phyloP scores from a whole-genome alignment of 2,888 invertebrate genomes.

The Ypsolopha scabrella region DNA sequence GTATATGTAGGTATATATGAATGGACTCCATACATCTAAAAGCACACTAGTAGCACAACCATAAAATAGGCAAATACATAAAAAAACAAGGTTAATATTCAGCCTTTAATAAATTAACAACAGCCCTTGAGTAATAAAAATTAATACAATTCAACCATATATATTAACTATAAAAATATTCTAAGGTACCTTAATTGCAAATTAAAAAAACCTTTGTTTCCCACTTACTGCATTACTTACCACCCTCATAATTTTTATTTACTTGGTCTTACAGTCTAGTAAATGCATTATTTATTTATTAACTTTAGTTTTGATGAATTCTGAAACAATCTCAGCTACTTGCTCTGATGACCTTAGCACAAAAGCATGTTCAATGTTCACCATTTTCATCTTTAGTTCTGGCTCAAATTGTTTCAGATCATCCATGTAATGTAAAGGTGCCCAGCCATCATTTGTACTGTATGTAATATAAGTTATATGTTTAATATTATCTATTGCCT shows the following conservation, averaged over 20 bases:
- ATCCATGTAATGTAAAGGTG: conserved; percentile 78
- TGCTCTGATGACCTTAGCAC: conserved; percentile 74
- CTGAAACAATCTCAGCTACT: conserved; percentile 61
- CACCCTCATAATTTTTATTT: neutral
- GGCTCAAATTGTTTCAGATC: conserved; percentile 63
- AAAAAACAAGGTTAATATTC: too few relatives aligned
- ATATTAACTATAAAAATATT: too few relatives aligned
- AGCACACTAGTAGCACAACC: too few relatives aligned
- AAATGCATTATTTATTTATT: neutral
- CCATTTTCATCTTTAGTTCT: conserved; percentile 30
- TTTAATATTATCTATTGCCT: conserved; percentile 75
- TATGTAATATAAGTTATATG: conserved; percentile 75
- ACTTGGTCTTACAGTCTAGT: too few relatives aligned
- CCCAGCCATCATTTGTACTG: conserved; percentile 86
- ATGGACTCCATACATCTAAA: too few relatives aligned
- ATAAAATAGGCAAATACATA: too few relatives aligned
- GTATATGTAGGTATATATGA: too few relatives aligned
- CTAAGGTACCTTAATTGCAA: too few relatives aligned
- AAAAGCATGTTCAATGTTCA: conserved; percentile 79
- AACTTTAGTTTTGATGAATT: conserved; percentile 25
- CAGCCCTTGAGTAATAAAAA: too few relatives aligned
- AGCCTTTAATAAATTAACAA: too few relatives aligned
- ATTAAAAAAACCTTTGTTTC: neutral
- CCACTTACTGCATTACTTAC: neutral
- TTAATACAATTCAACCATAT: too few relatives aligned